Evolutionary conservation across 2,113 vertebrate genomes (phyloP).

Genomic region (Hydropotes inermis): DNA sequence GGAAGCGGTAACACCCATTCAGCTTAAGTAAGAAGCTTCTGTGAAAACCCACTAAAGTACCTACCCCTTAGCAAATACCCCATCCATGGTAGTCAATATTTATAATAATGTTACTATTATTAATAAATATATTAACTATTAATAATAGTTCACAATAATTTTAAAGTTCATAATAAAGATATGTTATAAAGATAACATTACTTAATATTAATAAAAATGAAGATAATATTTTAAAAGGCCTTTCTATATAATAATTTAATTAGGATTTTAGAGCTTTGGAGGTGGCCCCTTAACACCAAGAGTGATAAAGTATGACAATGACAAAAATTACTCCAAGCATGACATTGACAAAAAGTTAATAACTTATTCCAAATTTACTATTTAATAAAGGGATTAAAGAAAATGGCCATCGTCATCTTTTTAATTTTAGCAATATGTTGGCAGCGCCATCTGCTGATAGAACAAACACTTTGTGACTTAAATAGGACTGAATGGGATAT

Average conservation of each 20-base stretch:
- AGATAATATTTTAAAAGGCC: neutral
- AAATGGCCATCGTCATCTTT: neutral
- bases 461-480: neutral
- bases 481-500: no score
- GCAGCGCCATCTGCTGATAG: constrained; percentile 44
- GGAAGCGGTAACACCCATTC: neutral
- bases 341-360: neutral
- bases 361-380: neutral
- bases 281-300: neutral
- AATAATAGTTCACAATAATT: neutral
- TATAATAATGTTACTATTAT: neutral
- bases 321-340: neutral
- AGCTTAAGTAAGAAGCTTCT: neutral
- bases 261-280: neutral
- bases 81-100: neutral
- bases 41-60: neutral
- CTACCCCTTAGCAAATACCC: neutral
- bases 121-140: neutral
- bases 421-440: neutral
- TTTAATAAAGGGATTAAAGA: neutral
- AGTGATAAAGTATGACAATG: neutral
- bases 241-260: neutral
- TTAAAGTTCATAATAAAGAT: neutral
- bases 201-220: neutral
- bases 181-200: neutral